Evolutionary conservation across 1,140 invertebrate genomes (phyloP), one percentile per base, ranked within the genome.

Genomic region (Hylaeus anthracinus): DNA sequence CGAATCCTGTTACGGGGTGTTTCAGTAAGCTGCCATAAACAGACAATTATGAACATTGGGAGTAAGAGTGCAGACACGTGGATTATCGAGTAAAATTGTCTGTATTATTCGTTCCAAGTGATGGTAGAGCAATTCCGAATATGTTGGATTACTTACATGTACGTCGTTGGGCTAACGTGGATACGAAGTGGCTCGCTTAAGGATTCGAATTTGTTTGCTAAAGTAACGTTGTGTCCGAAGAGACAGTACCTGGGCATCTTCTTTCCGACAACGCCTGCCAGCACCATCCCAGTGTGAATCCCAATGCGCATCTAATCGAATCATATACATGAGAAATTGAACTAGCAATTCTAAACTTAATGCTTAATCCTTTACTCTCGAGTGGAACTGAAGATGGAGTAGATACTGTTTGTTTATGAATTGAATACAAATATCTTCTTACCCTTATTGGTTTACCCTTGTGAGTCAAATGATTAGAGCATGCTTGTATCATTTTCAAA

Each of bases 161-260:
- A 96, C 43, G 98, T 98, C 6, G 97, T 98, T 4, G 98, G 98
- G 91, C 98, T 99, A 85, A 99, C 95, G 91, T 99, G 98, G 88
- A 98, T 97, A 91, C 95, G 95, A 71, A 98, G 94, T 0, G 98
- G 97, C 92, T 98, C 97, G 74, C 98, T 98, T 53, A 97, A 95
- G 0, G 98, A 98, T 93, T 99, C 98, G 89, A 99, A 98, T 94
- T 98, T 98, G 93, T 98, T 99, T 41, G 98, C 98, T 64, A 99
- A 94, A 1, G 98, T 98, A 12, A 98, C 98, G 89, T 98, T 98
- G 92, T 98, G 97, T 1, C 97, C 97, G 87, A 98, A 98, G 37
- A 98, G 95, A 89, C 97, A 98, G 88, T 98, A 98, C 86, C 98
- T 95, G 10, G 97, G 96, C 97, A 98, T 98, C 83, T 97, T 97